Evolutionary conservation across 1,140 invertebrate species (phyloP), one percentile per base, ranked within the genome.

Genomic region (Musca vetustissima): DNA sequence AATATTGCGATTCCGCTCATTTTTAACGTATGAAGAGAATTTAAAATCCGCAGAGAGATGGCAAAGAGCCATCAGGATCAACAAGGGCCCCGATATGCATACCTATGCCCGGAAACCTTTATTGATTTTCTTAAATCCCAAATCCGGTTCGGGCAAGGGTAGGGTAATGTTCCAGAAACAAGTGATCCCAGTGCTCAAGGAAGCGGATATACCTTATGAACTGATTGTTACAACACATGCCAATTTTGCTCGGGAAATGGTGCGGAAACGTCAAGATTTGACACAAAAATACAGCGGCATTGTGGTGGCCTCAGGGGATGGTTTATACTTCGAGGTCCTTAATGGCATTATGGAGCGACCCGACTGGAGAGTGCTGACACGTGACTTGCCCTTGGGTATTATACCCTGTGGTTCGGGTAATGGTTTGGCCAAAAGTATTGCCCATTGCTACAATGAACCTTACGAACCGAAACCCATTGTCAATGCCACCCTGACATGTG

Each of bases 351-450:
- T 97, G 83, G 89, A 92, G 74, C 86, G 96, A 48, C 80, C 87
- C 53, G 96, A 98, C 81, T 97, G 95, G 94, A 85, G 91, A 66
- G 86, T 88, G 68, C 91, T 90, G 0, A 85, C 96, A 13, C 85
- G 86, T 14, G 87, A 90, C 71, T 84, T 94, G 11, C 92, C 95
- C 0, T 76, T 98, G 2, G 95, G 93, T 1, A 89, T 96, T 28
- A 88, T 99, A 77, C 96, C 97, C 0, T 95, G 94, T 75, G 97
- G 97, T 24, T 98, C 96, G 8, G 96, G 96, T 21, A 99, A 99
- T 84, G 97, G 96, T 1, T 81, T 99, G 15, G 94, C 95, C 47
- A 91, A 91, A 76, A 92, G 94, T 53, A 90, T 98, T 66, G 90
- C 89, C 57, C 73, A 88, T 89, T 80, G 85, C 86, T 77, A 78